Base-by-base conservation (phyloP, 2,797 vertebrate species). In the Podarcis lilfordi region DNA sequence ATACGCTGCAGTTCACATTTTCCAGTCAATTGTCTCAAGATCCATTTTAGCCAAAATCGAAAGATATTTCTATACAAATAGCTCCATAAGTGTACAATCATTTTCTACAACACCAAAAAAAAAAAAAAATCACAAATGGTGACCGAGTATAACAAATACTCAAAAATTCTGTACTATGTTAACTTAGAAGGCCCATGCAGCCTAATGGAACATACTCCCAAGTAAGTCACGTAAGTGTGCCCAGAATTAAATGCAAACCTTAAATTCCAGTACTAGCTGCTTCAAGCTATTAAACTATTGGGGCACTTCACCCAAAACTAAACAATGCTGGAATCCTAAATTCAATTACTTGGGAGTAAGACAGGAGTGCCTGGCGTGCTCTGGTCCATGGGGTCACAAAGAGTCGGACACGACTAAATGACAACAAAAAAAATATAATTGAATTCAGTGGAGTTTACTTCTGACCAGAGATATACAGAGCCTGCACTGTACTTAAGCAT, bases 1-100 rank as follows among this genome's bases (percentile, higher is more conserved):
- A 99, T 97, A 27, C 99, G 97, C 97, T 99, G 98, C 88, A 99
- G 95, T 94, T 99, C 98, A 95, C 98, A 99, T 79, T 92, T 98
- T 61, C 98, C 97, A 0, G 98, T 98, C 17, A 97, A 93, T 89
- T 98, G 98, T 89, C 98, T 95, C 89, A 98, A 82, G 79, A 99
- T 23, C 98, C 99, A 99, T 96, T 99, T 99, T 91, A 99, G 89
- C 98, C 98, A 99, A 93, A 97, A 98, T 27, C 98, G 97, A 77
- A 99, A 95, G 94, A 98, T 98, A 81, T 96, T 97, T 32, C 96
- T 96, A 95, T 98, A 99, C 84, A 99, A 95, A 92, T 98, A 98
- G 71, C 97, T 95, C 98, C 98, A 99, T 89, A 99, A 93, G 80
- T 86, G 96, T 68, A 93, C 88, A 90, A 98, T 92, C 98, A 99